A percentile compares a stretch with the other conserved stretches of the same genome.
These are phyloP conservation scores for Nothocercus nigrocapillus DNA, from an alignment of 2,113 vertebrate species.

Conservation along the genomic window DNA sequence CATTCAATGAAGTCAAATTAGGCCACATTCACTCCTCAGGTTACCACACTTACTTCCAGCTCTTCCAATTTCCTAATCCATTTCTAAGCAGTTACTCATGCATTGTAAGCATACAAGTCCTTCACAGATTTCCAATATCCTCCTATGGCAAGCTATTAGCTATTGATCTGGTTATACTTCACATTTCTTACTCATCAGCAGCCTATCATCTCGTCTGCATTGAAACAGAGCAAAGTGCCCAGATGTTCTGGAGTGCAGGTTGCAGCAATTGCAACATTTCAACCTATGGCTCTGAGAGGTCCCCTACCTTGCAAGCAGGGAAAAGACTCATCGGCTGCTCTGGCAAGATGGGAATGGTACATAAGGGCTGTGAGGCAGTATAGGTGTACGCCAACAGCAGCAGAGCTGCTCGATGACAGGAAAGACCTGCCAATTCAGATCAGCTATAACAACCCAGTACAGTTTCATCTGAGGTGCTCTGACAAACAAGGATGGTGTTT, in stretches of 20 bases:
- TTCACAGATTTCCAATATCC: not conserved
- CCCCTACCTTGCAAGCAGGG: rapidly evolving
- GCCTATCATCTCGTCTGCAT: not conserved
- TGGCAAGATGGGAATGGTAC: not conserved
- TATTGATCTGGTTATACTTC: not conserved
- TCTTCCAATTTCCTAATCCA: not conserved
- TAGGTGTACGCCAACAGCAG: not conserved
- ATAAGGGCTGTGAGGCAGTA: not conserved
- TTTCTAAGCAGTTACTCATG: not conserved
- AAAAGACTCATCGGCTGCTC: not conserved
- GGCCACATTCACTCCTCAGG: not conserved
- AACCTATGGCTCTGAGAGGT: not conserved
- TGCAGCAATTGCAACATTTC: not conserved
- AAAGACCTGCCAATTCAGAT: not conserved
- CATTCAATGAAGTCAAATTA: not conserved
- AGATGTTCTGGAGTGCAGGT: not conserved
- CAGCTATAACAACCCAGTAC: not conserved
- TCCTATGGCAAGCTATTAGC: not conserved
- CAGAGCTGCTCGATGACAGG: not conserved
- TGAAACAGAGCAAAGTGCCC: not conserved
- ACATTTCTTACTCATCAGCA: not conserved
- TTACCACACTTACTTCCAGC: not conserved
- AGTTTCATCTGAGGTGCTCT: not conserved
- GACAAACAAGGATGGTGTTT: not conserved
- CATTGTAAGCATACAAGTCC: not conserved